A percentile compares a stretch with the other conserved stretches of the same genome.
Conservation (phyloP, 2,888 invertebrate species). For the Resseliella maxima region DNA sequence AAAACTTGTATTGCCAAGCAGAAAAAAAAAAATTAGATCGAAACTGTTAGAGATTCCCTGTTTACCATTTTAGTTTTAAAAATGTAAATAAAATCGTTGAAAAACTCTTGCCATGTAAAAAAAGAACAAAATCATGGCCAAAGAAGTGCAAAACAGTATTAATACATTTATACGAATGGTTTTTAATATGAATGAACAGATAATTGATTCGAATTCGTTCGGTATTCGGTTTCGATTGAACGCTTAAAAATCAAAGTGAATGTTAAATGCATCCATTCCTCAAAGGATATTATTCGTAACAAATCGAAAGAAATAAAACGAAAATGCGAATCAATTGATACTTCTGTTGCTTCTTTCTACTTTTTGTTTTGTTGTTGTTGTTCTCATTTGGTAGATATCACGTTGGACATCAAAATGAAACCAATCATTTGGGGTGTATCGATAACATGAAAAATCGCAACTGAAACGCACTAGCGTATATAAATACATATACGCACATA, state of each 20-base stretch:
- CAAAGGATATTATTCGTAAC: neutral
- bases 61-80: too few species aligned
- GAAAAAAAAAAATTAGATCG: too few species aligned
- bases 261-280: neutral
- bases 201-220: constrained; percentile 33
- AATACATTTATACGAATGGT: neutral
- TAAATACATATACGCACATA: neutral
- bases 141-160: neutral
- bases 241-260: neutral
- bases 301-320: constrained; percentile 12
- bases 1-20: too few species aligned
- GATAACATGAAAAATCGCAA: constrained; percentile 9
- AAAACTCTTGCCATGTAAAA: too few species aligned
- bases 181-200: constrained; percentile 30
- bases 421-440: constrained; percentile 44
- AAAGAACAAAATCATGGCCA: neutral
- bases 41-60: too few species aligned
- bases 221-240: neutral
- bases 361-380: neutral
- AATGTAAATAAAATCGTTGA: too few species aligned
- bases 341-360: neutral
- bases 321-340: constrained; percentile 29
- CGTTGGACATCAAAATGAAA: constrained; percentile 45
- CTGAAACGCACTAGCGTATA: constrained; percentile 9
- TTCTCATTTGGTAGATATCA: too few species aligned